A percentile compares a stretch with the other conserved stretches of the same genome.
These are phyloP conservation scores for Pyrrhopygopsis socrates DNA, from an alignment of 2,888 invertebrate genomes.

Conservation along the genomic window DNA sequence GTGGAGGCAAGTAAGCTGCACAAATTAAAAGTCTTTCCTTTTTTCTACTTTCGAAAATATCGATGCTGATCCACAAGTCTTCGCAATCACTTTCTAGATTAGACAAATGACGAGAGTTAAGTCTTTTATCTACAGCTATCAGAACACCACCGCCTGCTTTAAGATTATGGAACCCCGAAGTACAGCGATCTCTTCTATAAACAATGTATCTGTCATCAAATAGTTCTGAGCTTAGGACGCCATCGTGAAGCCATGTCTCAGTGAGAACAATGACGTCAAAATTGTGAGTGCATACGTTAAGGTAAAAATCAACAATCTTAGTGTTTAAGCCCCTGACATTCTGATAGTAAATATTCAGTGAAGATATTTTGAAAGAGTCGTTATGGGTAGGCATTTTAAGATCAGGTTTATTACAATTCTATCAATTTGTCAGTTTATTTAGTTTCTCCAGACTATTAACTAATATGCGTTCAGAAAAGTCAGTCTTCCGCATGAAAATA, in stretches of 20 bases:
- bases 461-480: neutral
- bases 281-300: neutral
- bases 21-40: constrained; percentile 19
- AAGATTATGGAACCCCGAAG: neutral
- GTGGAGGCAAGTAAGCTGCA: constrained; percentile 17
- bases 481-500: neutral
- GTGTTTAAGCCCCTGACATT: neutral
- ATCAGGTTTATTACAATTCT: no score
- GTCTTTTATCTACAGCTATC: neutral
- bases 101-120: neutral
- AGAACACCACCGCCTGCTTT: neutral
- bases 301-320: neutral
- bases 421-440: no score
- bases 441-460: neutral
- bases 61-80: constrained; percentile 25
- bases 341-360: neutral
- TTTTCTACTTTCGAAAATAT: neutral
- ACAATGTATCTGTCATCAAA: no score
- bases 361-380: neutral
- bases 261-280: no score
- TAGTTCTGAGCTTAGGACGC: no score
- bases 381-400: no score
- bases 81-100: constrained; percentile 32
- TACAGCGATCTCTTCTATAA: neutral
- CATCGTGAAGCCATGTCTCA: no score